These are phyloP conservation scores for Bujurquina vittata DNA, from an alignment of 2,113 vertebrate genomes.

Conservation along the genomic window DNA sequence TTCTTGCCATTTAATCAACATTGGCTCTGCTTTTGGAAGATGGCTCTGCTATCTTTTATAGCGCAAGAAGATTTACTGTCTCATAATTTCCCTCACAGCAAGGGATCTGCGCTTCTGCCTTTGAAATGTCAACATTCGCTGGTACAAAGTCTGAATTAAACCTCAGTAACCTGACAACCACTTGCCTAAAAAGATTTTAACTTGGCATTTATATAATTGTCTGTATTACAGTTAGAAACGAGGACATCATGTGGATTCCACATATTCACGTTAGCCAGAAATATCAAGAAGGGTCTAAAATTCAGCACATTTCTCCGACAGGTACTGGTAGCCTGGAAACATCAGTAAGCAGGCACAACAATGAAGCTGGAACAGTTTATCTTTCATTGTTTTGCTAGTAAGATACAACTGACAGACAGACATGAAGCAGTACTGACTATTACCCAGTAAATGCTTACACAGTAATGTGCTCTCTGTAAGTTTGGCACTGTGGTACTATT, in stretches of 20 bases:
- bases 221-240: neutral
- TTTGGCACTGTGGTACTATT: neutral
- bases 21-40: constrained; percentile 37
- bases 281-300: neutral
- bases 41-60: constrained; percentile 39
- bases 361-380: neutral
- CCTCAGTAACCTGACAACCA: neutral
- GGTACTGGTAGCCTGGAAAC: neutral
- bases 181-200: constrained; percentile 6
- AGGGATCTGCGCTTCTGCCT: constrained; percentile 3
- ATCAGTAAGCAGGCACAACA: neutral
- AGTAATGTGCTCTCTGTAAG: neutral
- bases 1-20: constrained; percentile 44
- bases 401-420: neutral
- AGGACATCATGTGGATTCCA: neutral
- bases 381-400: neutral
- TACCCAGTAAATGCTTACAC: neutral
- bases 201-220: constrained; percentile 4
- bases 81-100: constrained; percentile 31
- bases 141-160: constrained; percentile 21
- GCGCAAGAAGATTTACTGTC: constrained; percentile 41
- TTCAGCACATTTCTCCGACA: neutral
- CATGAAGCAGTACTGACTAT: neutral
- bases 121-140: constrained; percentile 35
- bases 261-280: neutral